Evolutionary conservation across 2,113 vertebrate species (phyloP), one percentile per base, ranked within the genome.

Genomic region (Acrocephalus kingi): DNA sequence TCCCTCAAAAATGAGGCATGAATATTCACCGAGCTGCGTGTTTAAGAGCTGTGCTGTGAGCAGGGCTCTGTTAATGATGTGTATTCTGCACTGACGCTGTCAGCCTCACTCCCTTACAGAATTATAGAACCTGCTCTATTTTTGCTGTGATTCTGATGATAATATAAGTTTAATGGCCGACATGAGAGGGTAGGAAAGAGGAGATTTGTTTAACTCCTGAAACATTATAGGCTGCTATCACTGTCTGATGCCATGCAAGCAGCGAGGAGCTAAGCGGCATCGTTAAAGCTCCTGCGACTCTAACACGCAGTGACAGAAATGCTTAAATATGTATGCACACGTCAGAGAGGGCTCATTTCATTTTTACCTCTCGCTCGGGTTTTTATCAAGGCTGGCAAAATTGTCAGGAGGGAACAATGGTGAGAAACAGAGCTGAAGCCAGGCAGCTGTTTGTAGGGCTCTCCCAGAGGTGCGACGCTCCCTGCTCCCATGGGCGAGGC

Each of bases 301-400:
- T 97, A 96, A 97, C 79, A 28, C 62, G 37, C 31, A 63, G 90
- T 76, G 95, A 96, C 94, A 96, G 89, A 46, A 73, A 48, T 88
- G 71, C 96, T 97, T 92, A 97, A 98, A 98, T 96, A 98, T 96
- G 84, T 45, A 97, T 97, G 94, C 89, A 87, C 24, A 23, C 6
- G 2, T 93, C 93, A 90, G 83, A 80, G 87, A 79, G 72, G 93
- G 63, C 81, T 87, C 73, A 69, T 88, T 93, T 96, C 93, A 84
- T 59, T 85, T 94, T 92, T 87, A 77, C 84, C 81, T 89, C 88
- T 91, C 7, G 0, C 71, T 90, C 6, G 0, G 81, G 49, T 82
- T 96, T 96, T 86, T 93, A 95, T 97, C 89, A 89, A 94, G 82
- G 52, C 80, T 93, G 87, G 84, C 76, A 94, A 91, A 96, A 88